phyloP scores from a whole-genome alignment of 2,797 vertebrate genomes.

The Zonotrichia albicollis region DNA sequence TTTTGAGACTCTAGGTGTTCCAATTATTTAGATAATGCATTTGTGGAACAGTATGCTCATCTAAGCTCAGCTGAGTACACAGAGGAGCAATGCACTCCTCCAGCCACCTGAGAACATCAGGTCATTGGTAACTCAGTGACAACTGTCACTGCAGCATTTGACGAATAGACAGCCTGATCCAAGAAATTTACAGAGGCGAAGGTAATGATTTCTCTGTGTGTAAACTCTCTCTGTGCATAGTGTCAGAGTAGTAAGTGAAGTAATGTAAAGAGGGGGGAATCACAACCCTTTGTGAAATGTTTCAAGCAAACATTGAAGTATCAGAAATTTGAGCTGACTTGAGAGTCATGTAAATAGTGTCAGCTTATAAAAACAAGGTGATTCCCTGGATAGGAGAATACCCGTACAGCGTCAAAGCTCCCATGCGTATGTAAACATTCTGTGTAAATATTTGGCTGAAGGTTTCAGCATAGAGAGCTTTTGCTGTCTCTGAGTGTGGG shows the following conservation, averaged over 20 bases:
- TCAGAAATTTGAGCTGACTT: conserved; percentile 62
- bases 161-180: background rate
- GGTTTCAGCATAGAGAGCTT: conserved; percentile 49
- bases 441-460: conserved; percentile 65
- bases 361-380: conserved; percentile 69
- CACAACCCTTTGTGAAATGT: conserved; percentile 43
- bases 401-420: background rate
- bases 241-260: conserved; percentile 15
- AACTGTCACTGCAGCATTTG: conserved; percentile 26
- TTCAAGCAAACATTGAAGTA: conserved; percentile 63
- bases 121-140: background rate
- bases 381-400: conserved; percentile 62
- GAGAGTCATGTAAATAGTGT: conserved; percentile 68
- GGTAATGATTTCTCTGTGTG: conserved; percentile 43
- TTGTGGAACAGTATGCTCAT: background rate
- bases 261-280: conserved; percentile 24
- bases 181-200: background rate
- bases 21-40: background rate
- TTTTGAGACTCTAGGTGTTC: background rate
- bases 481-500: conserved; percentile 57
- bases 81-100: background rate
- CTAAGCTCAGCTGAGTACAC: background rate
- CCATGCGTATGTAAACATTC: conserved; percentile 60
- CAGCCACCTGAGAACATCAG: background rate
- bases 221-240: conserved; percentile 4